Conservation (phyloP, 2,113 vertebrate species). For the Pangasianodon gigas region DNA sequence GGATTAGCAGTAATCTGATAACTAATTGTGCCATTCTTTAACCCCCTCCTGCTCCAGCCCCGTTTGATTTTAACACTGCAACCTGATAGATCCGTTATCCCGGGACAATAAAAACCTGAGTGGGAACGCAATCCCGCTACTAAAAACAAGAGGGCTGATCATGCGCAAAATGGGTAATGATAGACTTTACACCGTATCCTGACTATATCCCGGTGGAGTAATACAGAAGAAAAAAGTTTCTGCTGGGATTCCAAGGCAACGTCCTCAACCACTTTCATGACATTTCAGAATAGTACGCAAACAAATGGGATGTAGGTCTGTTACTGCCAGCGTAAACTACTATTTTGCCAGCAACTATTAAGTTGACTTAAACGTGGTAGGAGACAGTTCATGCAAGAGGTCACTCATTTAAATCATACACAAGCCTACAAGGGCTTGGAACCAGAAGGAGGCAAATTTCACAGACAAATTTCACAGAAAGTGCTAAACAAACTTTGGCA, state of each 20-base stretch:
- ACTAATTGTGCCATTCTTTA: constrained; percentile 69
- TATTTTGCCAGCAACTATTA: not conserved
- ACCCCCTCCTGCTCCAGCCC: constrained; percentile 36
- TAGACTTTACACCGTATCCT: constrained; percentile 35
- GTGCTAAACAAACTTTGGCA: not conserved
- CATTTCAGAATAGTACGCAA: not conserved
- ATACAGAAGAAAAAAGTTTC: constrained; percentile 24
- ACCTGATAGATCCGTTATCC: constrained; percentile 69
- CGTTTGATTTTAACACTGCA: constrained; percentile 67
- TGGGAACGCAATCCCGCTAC: constrained; percentile 56
- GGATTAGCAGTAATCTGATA: constrained; percentile 75
- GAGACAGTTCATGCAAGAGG: not conserved
- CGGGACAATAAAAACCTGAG: constrained; percentile 55
- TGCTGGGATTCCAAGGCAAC: not conserved
- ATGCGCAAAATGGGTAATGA: constrained; percentile 53
- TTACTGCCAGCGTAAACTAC: not conserved
- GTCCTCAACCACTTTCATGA: not conserved
- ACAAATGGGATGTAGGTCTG: not conserved
- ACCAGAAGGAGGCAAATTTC: not conserved
- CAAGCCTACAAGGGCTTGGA: not conserved
- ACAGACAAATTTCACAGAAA: not conserved
- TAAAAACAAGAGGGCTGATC: constrained; percentile 59
- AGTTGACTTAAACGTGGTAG: not conserved
- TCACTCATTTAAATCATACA: not conserved
- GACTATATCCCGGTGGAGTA: constrained; percentile 41